Evolutionary conservation across 2,888 invertebrate species (phyloP), one percentile per base, ranked within the genome.

Genomic region (Coecobrya sp.): DNA sequence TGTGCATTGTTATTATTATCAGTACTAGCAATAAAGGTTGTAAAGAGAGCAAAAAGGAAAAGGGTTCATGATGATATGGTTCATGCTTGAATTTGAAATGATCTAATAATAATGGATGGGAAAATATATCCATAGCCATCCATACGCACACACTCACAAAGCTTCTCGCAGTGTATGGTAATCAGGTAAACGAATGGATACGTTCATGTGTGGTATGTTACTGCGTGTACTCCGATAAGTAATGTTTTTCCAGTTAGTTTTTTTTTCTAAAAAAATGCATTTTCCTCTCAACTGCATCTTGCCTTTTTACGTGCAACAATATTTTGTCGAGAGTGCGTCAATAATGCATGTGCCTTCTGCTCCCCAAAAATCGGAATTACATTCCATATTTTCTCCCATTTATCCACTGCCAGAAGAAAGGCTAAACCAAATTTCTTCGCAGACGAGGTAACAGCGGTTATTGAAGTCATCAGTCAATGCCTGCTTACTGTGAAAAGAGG

Each of bases 391-490:
- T 70, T 42, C 19, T 11, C 70, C 70, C 70, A 70, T 42, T 42
- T 70, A 70, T 36, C 42, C 42, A 42, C n/a, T 19, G 8, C 70
- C 70, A 70, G 16, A 10, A 86, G 42, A 59, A 59, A 82, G 13
- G 5, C 42, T 13, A 19, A 1, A 52, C 79, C 79, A 59, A 45
- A 59, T 52, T 13, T 19, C 27, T 59, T 36, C 49, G 19, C 22
- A 25, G 42, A 19, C 19, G 62, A 70, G 52, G 86, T 85, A 65
- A 55, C 85, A 90, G 79, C 90, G 84, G 87, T 92, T 93, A 93
- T 93, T 93, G 93, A 93, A 93, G 93, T 93, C 93, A 93, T 93
- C 93, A 93, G 91, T 93, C 93, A 93, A 93, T 93, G 93, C 93
- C 93, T 79, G 62, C 68, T 79, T 42, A 42, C 70, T 0, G 10